phyloP scores from a whole-genome alignment of 2,888 invertebrate genomes.

The Polyommatus iphigenia region DNA sequence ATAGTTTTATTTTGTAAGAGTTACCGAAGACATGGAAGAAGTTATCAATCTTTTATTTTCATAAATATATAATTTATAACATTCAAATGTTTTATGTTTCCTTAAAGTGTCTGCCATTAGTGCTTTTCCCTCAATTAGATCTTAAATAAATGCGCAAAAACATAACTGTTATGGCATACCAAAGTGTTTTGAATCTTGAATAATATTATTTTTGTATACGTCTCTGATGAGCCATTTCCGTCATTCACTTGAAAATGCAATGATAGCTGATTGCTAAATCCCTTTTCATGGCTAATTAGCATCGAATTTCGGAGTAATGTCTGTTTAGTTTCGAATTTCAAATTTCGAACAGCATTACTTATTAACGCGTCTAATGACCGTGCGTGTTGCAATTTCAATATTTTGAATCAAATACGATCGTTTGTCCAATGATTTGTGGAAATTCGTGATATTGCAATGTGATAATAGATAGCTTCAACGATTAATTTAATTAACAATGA shows the following conservation, averaged over 20 bases:
- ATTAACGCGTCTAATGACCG: background rate
- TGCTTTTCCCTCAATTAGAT: too few species aligned
- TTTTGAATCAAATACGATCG: background rate
- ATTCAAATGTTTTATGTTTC: too few species aligned
- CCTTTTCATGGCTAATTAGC: background rate
- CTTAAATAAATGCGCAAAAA: too few species aligned
- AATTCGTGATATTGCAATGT: background rate
- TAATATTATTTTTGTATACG: background rate
- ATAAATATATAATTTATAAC: too few species aligned
- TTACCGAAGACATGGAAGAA: too few species aligned
- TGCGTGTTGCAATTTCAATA: background rate
- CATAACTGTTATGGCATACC: too few species aligned
- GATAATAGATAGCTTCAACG: background rate
- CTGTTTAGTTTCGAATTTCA: background rate
- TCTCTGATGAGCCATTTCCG: background rate
- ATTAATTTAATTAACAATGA: too few species aligned
- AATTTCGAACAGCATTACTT: background rate
- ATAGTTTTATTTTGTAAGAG: too few species aligned
- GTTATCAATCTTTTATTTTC: too few species aligned
- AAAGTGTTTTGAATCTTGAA: too few species aligned
- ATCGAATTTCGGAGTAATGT: background rate
- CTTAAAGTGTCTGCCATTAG: too few species aligned
- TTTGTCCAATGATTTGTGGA: background rate
- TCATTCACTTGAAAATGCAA: background rate
- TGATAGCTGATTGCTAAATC: background rate